These are phyloP conservation scores for Cinara cedri DNA, from an alignment of 2,888 invertebrate species.

Conservation along the genomic window DNA sequence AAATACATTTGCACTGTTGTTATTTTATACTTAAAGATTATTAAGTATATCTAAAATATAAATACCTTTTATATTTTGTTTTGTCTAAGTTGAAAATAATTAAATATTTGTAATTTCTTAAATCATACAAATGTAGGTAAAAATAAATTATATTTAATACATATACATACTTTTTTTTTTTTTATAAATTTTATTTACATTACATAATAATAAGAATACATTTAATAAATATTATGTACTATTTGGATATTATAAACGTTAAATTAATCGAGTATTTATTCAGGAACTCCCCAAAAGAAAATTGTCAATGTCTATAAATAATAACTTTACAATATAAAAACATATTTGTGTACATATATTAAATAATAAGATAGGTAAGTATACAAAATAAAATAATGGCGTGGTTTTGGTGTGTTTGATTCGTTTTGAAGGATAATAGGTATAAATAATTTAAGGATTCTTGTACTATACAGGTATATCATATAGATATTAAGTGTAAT, in stretches of 20 bases:
- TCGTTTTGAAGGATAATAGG: not conserved
- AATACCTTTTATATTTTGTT: no score
- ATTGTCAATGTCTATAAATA: not conserved
- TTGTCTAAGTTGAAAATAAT: no score
- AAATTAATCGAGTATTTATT: conserved; percentile 1
- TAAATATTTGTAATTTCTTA: no score
- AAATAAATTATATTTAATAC: no score
- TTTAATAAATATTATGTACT: not conserved
- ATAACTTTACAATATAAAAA: not conserved
- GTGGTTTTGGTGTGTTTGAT: conserved; percentile 25
- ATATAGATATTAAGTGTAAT: conserved; percentile 4
- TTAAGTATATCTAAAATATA: no score
- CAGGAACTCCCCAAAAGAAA: conserved; percentile 14
- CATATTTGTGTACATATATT: not conserved
- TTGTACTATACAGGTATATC: not conserved
- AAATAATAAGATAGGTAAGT: conserved; percentile 16
- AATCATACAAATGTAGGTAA: no score
- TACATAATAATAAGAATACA: not conserved
- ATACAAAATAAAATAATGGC: conserved; percentile 16
- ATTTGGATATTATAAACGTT: not conserved
- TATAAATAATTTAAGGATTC: conserved; percentile 5
- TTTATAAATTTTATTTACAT: not conserved
- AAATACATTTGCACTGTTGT: no score
- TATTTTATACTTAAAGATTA: no score
- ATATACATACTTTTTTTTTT: not conserved